phyloP scores from a whole-genome alignment of 1,140 invertebrate species.

The Anoplolepis gracilipes region DNA sequence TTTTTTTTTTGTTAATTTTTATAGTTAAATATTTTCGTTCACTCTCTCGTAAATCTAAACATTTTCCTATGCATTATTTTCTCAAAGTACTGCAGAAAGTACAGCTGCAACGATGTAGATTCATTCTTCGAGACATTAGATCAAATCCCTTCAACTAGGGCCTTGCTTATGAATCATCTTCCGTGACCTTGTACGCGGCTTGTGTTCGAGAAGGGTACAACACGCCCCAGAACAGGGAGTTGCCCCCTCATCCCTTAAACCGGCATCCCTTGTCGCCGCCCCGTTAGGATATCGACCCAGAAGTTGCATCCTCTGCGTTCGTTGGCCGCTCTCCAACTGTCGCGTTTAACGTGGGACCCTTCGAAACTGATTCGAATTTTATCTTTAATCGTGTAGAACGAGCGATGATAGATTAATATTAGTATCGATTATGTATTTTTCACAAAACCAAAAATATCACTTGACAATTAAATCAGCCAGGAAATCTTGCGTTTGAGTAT shows the following conservation, averaged over 20 bases:
- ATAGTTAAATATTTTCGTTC: too few species aligned
- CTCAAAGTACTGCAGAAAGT: neutral
- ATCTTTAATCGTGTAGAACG: constrained; percentile 9
- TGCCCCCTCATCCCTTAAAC: constrained; percentile 62
- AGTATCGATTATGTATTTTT: neutral
- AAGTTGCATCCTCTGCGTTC: constrained; percentile 70
- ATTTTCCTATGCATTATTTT: neutral
- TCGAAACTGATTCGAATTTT: constrained; percentile 45
- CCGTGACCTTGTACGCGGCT: constrained; percentile 69
- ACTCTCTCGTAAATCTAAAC: too few species aligned
- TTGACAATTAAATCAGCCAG: neutral
- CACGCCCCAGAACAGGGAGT: constrained; percentile 72
- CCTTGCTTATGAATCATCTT: constrained; percentile 76
- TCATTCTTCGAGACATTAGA: neutral
- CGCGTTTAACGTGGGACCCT: constrained; percentile 56
- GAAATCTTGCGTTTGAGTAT: neutral
- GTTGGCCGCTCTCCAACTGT: constrained; percentile 65
- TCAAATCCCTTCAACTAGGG: neutral
- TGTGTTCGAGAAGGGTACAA: constrained; percentile 61
- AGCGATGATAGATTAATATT: neutral
- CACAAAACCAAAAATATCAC: neutral
- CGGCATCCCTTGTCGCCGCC: constrained; percentile 67
- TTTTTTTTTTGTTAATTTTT: neutral
- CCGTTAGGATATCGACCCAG: constrained; percentile 76
- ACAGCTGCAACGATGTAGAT: neutral